Conservation (phyloP, 2,888 invertebrate species). For the Hirtodrosophila confusa region DNA sequence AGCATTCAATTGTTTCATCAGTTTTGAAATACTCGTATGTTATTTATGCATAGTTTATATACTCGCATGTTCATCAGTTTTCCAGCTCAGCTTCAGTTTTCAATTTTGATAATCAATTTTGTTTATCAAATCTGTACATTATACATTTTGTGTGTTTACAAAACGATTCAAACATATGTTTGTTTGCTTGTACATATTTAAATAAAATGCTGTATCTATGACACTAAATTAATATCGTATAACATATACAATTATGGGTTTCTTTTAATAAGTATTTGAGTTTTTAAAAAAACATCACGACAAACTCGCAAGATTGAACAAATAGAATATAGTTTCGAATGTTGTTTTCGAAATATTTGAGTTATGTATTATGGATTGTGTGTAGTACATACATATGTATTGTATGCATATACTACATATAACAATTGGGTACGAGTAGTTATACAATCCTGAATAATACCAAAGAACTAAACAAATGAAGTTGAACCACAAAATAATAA, state of each 20-base stretch:
- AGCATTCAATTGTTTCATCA: too few species aligned
- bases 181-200: slow-evolving; percentile 11
- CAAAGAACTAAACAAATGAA: slow-evolving; percentile 16
- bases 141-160: not conserved
- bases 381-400: not conserved
- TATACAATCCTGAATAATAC: slow-evolving; percentile 17
- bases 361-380: not conserved
- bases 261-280: slow-evolving; percentile 2
- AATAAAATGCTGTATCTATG: not conserved
- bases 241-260: slow-evolving; percentile 4
- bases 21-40: too few species aligned
- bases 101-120: too few species aligned
- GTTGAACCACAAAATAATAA: slow-evolving; percentile 4
- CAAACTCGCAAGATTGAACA: slow-evolving; percentile 11
- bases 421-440: slow-evolving; percentile 7
- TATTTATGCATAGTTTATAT: too few species aligned
- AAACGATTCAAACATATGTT: slow-evolving; percentile 5
- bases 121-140: too few species aligned
- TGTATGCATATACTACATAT: slow-evolving; percentile 5
- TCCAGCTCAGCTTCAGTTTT: too few species aligned
- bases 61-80: too few species aligned
- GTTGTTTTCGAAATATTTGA: slow-evolving; percentile 9
- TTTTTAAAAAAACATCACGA: slow-evolving; percentile 26
- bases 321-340: slow-evolving; percentile 18
- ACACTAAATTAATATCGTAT: slow-evolving; percentile 1